Evolutionary conservation across 2,797 vertebrate genomes (phyloP), one percentile per base, ranked within the genome.

Genomic region (Acomys russatus): DNA sequence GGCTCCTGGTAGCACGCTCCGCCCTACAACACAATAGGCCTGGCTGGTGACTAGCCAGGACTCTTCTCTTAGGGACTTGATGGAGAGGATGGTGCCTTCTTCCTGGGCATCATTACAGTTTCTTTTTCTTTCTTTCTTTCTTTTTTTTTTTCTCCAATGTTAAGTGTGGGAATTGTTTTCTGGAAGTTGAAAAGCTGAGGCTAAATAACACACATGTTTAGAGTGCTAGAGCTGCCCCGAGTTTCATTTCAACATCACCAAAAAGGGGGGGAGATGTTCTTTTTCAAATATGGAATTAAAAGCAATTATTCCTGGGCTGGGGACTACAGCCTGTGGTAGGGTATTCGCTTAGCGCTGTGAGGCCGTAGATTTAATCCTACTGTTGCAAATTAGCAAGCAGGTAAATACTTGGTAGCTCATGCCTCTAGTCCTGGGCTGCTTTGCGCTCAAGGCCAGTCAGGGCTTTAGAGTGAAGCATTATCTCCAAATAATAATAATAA

Each of bases 251-350:
- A 71, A 11, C 35, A 56, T n/a, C 44, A 56, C 28, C 23, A 35
- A 28, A 51, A 5, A 7, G 1, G 22, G 6, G n/a, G 10, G 12
- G 6, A 0, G 28, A 3, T 61, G 28, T n/a, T 71, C 66, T 94
- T 90, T 49, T 88, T 86, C 68, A 94, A 68, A 38, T 64, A 44
- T 10, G 35, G 28, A 86, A 59, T 90, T 77, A 61, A 88, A 96
- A 92, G 56, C 66, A 61, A 63, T 23, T 85, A 33, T 63, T 92
- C 18, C 73, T 86, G 3, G 18, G 61, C 11, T 64, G 20, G 38
- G 38, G 38, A n/a, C 10, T 6, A n/a, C 59, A 44, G 59, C 49
- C 56, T 63, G 35, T 49, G 59, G 35, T 49, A 28, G 59, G 38
- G 30, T 17, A 9, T 59, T 77, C 49, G 28, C 61, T 76, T 76